Base-by-base conservation (phyloP, 2,113 vertebrate species). In the Sorex araneus region DNA sequence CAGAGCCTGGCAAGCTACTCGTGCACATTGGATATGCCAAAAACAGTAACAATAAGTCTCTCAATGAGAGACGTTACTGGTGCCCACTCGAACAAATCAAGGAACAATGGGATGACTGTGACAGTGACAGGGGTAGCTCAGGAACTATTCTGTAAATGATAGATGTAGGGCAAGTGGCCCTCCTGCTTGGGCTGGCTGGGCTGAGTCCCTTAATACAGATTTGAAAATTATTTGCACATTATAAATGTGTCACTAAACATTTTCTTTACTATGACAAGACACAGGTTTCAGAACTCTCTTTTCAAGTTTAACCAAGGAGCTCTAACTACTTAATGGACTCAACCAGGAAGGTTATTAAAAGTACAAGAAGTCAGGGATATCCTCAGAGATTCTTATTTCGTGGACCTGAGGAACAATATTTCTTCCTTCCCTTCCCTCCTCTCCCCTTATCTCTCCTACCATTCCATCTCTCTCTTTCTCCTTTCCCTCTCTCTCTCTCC, bases 101-200 rank as follows among this genome's bases (percentile, higher is more conserved):
- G n/a, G n/a, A n/a, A n/a, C n/a, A n/a, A n/a, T n/a, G n/a, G n/a
- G n/a, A n/a, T n/a, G n/a, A n/a, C n/a, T n/a, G n/a, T n/a, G n/a
- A n/a, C n/a, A n/a, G n/a, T n/a, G n/a, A n/a, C n/a, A n/a, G 25
- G 0, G 1, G 25, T 30, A 11, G 40, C 1, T 18, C 18, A 54
- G 64, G 54, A 89, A 45, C 4, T 45, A 34, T 23, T 27, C 47
- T 81, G 15, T 3, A 73, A 69, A 60, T 1, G 6, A 15, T 28
- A 86, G 40, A 30, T 34, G 32, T 8, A 45, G 60, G 23, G n/a
- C 45, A 73, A 69, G 10, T 36, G 4, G 1, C 12, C 1, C 5
- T 45, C 73, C 27, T 7, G 9, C 4, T 16, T 8, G 25, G 5
- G 3, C 77, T 19, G 45, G 7, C 43, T 70, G 54, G 28, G 19